Evolutionary conservation across 2,113 vertebrate genomes (phyloP), one percentile per base, ranked within the genome.

Genomic region (Hymenochirus boettgeri): DNA sequence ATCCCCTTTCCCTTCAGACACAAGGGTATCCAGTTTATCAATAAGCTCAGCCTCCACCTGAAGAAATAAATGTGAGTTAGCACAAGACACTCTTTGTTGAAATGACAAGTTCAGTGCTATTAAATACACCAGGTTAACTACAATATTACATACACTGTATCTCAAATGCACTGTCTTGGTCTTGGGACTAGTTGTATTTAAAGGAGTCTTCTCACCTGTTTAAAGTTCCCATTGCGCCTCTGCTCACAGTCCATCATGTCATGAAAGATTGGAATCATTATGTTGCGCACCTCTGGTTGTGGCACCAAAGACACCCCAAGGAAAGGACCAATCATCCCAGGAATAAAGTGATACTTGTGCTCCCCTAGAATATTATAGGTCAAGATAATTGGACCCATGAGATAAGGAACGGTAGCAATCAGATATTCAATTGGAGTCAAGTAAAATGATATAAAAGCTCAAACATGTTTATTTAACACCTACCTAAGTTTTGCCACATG

Each of bases 221-320:
- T 99, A 80, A 99, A 99, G 87, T 95, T 97, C 69, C 96, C 96
- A 0, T 97, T 98, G 83, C 96, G 93, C 29, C 91, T 88, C 76
- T 97, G 94, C 65, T 99, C 96, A 88, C 93, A 97, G 70, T 99
- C 93, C 96, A 99, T 99, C 96, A 99, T 99, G 75, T 99, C 96
- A 18, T 99, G 96, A 79, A 99, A 99, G 75, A 99, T 97, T 1
- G 96, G 96, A 71, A 99, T 99, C 92, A 99, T 96, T 64, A 99
- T 95, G 61, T 97, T 98, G 45, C 96, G 82, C 11, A 99, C 91
- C 75, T 99, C 96, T 1, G 86, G 88, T 76, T 99, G 96, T 29
- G 96, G 95, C 24, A 99, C 96, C 54, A 99, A 88, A 0, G 96
- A 98, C 50, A 98, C 96, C 29, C 95, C 96, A 67, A 99, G 85